Base-by-base conservation (phyloP, 1,140 invertebrate genomes). In the Carposina sasakii region DNA sequence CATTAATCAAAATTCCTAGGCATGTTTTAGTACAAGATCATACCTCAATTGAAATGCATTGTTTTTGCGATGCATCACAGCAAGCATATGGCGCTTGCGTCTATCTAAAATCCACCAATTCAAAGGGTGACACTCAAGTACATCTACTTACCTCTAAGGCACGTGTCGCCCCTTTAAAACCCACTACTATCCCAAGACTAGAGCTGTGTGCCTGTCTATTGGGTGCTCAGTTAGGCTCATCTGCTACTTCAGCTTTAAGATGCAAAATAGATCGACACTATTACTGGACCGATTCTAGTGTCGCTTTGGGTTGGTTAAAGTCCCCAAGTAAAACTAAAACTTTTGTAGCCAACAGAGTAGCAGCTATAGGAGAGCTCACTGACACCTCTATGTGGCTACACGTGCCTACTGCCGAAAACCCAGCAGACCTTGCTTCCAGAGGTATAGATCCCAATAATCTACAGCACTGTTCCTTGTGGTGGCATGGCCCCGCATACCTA, bases 291-390 rank as follows among this genome's bases (percentile, higher is more conserved):
- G 82, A 86, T 59, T 85, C 79, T 0, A 67, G 48, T 4, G 64
- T 83, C 12, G 66, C 70, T 1, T 41, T 86, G 15, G 22, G 56
- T 4, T 86, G 79, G 79, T 48, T 86, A 5, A 41, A 53, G 16
- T 49, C 37, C 8, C 54, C 69, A 6, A 46, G 50, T 5, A 44
- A 54, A 23, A 63, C 67, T 49, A 72, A 84, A 59, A 63, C 60
- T 0, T 85, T 73, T 59, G 76, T 85, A 1, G 62, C 49, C 0
- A 78, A 87, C 54, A 41, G 77, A 28, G 60, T 85, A 0, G 22
- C 47, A 0, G 60, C 76, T 23, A 82, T 83, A 20, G 48, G 67
- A 34, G 57, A 70, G 12, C 16, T 65, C 0, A 58, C 63, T 0
- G 5, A 48, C 0, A 1, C 28, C 10, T 3, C 17, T 17, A 17